Evolutionary conservation across 2,797 vertebrate genomes (phyloP), one percentile per base, ranked within the genome.

Genomic region (Rhinatrema bivittatum): DNA sequence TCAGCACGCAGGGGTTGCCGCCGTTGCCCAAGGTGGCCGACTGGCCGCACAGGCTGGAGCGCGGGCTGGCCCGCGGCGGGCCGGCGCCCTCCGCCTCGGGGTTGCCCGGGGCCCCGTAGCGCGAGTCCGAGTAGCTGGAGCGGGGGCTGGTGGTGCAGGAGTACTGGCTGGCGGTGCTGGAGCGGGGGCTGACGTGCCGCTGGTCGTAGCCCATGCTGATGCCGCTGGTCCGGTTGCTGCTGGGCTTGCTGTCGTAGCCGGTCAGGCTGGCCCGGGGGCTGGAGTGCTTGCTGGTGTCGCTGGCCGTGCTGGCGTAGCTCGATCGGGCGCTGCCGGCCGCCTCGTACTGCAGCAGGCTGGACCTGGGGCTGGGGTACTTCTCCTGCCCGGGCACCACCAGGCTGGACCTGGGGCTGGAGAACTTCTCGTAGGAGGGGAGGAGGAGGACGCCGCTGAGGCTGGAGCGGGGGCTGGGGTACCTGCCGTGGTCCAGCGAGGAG

Each of bases 131-230:
- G 62, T 79, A 87, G 9, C 74, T 79, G 40, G 66, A 65, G 37
- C 60, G 53, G 8, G 87, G 86, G 44, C 88, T 89, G 32, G 85
- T 76, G 43, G 87, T 84, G 70, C 85, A 82, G 19, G 88, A 86
- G 56, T 87, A 87, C 72, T 89, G 88, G 62, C 89, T 89, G 3
- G 88, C 87, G 9, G 84, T 87, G 67, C 89, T 94, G 23, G 92
- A 88, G 61, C 93, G 79, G 34, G 93, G 91, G 61, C 94, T 98
- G 60, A 73, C 45, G 77, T 95, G 93, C 52, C 93, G 78, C 69
- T 94, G 92, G 79, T 96, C 94, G 75, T 91, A 97, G 62, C 94
- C 94, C 87, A 97, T 87, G 72, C 94, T 97, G 80, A 97, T 93
- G 53, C 93, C 94, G 68, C 94, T 97, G 66, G 94, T 96, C 34